These are phyloP conservation scores for Triplophysa bombifrons DNA, from an alignment of 2,797 vertebrate species.

Conservation along the genomic window DNA sequence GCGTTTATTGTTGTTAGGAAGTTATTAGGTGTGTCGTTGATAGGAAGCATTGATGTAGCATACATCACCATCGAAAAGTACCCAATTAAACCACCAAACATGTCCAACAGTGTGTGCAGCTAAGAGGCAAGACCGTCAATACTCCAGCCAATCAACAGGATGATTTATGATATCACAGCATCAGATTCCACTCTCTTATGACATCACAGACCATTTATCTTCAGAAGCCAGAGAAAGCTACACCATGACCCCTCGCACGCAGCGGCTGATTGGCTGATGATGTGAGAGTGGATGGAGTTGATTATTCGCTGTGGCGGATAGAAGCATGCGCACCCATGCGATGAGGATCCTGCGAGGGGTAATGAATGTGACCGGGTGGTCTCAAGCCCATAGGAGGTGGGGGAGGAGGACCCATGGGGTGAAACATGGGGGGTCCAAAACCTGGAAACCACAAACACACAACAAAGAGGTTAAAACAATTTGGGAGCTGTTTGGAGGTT, in stretches of 20 bases:
- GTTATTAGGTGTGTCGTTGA: neutral
- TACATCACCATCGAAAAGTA: neutral
- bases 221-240: constrained; percentile 15
- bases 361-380: constrained; percentile 94
- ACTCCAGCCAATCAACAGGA: neutral
- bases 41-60: neutral
- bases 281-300: constrained; percentile 49
- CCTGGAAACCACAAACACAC: constrained; percentile 69
- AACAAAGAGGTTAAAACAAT: neutral
- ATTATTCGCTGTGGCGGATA: constrained; percentile 63
- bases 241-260: constrained; percentile 39
- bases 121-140: neutral
- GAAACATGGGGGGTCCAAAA: constrained; percentile 87
- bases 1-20: neutral
- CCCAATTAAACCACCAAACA: neutral
- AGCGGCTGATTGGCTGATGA: too few species aligned
- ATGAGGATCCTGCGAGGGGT: constrained; percentile 96
- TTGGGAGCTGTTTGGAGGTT: neutral
- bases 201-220: neutral
- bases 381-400: constrained; percentile 91
- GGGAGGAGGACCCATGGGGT: constrained; percentile 88
- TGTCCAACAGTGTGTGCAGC: neutral
- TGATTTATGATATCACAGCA: neutral
- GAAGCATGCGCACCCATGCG: constrained; percentile 93
- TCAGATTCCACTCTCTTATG: constrained; percentile 10